Conservation (phyloP, 2,113 vertebrate genomes). For the Ammospiza nelsoni region DNA sequence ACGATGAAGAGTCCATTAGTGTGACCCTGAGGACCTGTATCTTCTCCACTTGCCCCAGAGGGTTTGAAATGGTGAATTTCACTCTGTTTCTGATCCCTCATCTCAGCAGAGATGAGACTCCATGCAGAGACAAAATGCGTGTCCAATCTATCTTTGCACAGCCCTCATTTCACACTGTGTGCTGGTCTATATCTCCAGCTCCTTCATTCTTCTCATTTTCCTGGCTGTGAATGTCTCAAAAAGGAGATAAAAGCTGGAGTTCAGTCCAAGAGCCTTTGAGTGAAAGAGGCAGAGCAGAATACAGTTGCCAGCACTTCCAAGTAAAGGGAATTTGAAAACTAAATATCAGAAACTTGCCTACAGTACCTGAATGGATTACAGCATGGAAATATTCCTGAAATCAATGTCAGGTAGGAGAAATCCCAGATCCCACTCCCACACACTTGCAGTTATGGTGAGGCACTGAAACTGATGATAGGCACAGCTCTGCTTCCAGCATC, state of each 20-base stretch:
- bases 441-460: background rate
- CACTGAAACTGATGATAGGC: background rate
- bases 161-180: background rate
- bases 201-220: background rate
- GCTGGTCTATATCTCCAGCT: background rate
- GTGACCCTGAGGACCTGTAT: background rate
- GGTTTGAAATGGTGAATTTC: background rate
- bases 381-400: background rate
- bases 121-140: background rate
- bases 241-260: background rate
- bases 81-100: background rate
- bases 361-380: background rate
- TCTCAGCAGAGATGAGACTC: background rate
- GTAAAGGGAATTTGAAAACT: background rate
- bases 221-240: background rate
- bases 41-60: background rate
- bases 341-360: background rate
- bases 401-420: background rate
- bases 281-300: background rate
- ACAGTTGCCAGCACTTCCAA: background rate
- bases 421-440: background rate
- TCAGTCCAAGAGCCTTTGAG: background rate
- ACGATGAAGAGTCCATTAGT: background rate
- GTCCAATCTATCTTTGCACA: background rate
- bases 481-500: background rate